Conservation (phyloP, 2,113 vertebrate species). For the Cololabis saira region DNA sequence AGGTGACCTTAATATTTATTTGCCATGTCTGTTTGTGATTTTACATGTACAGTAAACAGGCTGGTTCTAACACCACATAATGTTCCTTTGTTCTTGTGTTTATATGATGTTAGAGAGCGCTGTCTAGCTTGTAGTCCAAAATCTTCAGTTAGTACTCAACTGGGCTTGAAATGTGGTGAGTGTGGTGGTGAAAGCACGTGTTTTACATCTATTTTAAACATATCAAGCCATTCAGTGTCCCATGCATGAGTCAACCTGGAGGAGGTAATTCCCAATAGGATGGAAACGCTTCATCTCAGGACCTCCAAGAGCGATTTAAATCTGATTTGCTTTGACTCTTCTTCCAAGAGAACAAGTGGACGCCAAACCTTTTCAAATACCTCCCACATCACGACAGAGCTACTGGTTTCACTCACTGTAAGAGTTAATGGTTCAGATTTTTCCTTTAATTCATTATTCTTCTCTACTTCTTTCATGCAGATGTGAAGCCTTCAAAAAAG, state of each 20-base stretch:
- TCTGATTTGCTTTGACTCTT: background rate
- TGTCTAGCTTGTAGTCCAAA: background rate
- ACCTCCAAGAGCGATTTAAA: background rate
- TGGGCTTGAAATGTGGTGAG: background rate
- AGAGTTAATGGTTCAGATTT: background rate
- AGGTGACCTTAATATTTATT: no score
- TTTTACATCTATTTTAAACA: background rate
- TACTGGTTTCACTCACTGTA: background rate
- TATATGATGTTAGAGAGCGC: no score
- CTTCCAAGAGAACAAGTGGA: background rate
- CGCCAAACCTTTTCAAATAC: no score
- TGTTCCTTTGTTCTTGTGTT: background rate
- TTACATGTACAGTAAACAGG: no score
- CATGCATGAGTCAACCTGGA: background rate
- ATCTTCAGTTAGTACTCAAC: background rate
- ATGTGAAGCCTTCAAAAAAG: conserved; percentile 51
- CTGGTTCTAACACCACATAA: background rate
- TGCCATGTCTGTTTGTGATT: no score
- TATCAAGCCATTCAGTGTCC: background rate
- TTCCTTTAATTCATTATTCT: background rate
- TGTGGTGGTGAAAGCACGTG: background rate
- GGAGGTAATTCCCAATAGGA: background rate
- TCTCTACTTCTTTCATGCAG: conserved; percentile 35
- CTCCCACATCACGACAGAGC: background rate
- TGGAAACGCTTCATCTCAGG: background rate